Evolutionary conservation across 2,888 invertebrate species (phyloP).

Genomic region (Gymnocheta viridis): DNA sequence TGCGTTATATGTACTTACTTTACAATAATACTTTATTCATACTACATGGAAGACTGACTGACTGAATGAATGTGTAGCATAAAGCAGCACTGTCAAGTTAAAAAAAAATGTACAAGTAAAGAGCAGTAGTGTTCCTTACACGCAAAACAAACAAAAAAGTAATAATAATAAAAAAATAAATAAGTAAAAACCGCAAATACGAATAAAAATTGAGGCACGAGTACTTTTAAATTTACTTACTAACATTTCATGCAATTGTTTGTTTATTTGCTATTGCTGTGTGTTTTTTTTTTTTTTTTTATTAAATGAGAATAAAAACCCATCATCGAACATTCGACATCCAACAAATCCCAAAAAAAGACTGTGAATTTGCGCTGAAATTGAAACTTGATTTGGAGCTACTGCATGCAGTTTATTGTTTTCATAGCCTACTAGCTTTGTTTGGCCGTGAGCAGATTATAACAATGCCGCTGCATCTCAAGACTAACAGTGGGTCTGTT

Average conservation of each 20-base stretch:
- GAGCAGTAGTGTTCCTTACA: conserved; percentile 54
- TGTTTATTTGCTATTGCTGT: conserved; percentile 28
- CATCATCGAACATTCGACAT: conserved; percentile 53
- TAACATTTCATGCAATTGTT: conserved; percentile 47
- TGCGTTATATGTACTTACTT: conserved; percentile 42
- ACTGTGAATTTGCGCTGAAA: conserved; percentile 67
- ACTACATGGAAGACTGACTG: conserved; percentile 20
- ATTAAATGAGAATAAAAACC: conserved; percentile 50
- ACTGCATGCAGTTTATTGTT: conserved; percentile 49
- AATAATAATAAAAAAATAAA: conserved; percentile 38
- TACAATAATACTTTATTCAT: conserved; percentile 37
- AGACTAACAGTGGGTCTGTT: conserved; percentile 42
- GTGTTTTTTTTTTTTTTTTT: conserved; percentile 29
- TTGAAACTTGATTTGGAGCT: conserved; percentile 66
- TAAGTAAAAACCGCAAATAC: conserved; percentile 61
- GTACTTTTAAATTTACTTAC: conserved; percentile 51
- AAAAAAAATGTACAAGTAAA: not conserved
- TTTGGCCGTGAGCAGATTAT: conserved; percentile 33
- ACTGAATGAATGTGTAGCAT: conserved; percentile 34
- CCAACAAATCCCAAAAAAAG: conserved; percentile 56
- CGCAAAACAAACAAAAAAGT: conserved; percentile 35
- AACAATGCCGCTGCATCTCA: conserved; percentile 25
- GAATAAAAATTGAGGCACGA: conserved; percentile 60
- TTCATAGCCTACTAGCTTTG: conserved; percentile 52
- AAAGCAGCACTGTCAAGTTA: conserved; percentile 30